These are phyloP conservation scores for Perca flavescens DNA, from an alignment of 2,113 vertebrate genomes.

Conservation along the genomic window DNA sequence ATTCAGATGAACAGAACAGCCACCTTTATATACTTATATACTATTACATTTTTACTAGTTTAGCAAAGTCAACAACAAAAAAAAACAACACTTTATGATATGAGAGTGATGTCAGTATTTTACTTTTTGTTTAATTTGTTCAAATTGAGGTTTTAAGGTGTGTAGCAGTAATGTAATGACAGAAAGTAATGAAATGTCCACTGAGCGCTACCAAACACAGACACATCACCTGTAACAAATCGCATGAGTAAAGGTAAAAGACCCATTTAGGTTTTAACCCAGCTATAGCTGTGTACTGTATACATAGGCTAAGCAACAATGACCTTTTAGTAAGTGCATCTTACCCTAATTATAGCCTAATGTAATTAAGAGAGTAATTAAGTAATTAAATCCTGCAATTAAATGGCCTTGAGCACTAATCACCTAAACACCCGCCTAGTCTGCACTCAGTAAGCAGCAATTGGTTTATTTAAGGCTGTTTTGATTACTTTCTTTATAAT, in stretches of 20 bases:
- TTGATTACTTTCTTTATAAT: slow-evolving; percentile 10
- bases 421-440: background rate
- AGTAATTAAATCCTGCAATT: slow-evolving; percentile 3
- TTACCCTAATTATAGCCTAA: slow-evolving; percentile 5
- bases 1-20: background rate
- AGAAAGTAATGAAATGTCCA: background rate
- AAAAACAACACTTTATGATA: background rate
- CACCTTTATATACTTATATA: background rate
- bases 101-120: background rate
- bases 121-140: background rate
- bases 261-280: background rate
- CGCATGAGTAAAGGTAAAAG: background rate
- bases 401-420: background rate
- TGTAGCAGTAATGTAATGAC: background rate
- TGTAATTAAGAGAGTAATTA: slow-evolving; percentile 16
- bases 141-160: background rate
- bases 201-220: no score
- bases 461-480: slow-evolving; percentile 1
- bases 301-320: background rate
- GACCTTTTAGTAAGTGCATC: background rate
- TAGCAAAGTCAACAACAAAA: background rate
- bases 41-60: background rate
- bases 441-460: background rate
- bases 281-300: background rate
- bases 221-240: background rate